Evolutionary conservation across 2,797 vertebrate species (phyloP).

Genomic region (Myoxocephalus aenaeus): DNA sequence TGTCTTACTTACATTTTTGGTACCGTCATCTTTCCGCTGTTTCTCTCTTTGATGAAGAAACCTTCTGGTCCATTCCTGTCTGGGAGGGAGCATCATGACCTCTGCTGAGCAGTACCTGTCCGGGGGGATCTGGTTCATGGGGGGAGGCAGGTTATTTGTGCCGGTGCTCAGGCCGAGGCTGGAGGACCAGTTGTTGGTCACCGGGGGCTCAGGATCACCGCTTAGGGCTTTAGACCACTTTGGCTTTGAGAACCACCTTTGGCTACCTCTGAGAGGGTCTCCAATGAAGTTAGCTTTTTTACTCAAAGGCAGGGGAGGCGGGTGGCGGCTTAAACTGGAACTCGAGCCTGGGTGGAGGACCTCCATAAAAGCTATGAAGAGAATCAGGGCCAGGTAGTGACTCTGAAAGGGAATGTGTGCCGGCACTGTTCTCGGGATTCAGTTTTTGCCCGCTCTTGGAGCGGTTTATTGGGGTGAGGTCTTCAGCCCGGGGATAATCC

Average conservation of each 20-base stretch:
- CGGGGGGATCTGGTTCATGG: conserved; percentile 91
- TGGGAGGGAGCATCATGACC: conserved; percentile 82
- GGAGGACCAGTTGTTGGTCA: conserved; percentile 82
- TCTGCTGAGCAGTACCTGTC: conserved; percentile 89
- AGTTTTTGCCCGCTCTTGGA: conserved; percentile 82
- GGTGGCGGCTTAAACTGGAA: conserved; percentile 84
- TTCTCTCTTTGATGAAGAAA: conserved; percentile 86
- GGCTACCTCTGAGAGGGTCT: conserved; percentile 76
- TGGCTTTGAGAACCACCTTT: conserved; percentile 90
- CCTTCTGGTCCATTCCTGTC: conserved; percentile 89
- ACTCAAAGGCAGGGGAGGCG: conserved; percentile 80
- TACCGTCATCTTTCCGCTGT: conserved; percentile 51
- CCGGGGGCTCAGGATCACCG: conserved; percentile 86
- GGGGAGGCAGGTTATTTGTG: conserved; percentile 84
- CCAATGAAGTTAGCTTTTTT: conserved; percentile 72
- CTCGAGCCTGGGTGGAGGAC: conserved; percentile 83
- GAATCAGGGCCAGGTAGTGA: conserved; percentile 84
- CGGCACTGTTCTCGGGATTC: conserved; percentile 58
- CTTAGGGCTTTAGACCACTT: conserved; percentile 88
- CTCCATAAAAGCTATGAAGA: conserved; percentile 83
- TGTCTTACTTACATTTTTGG: conserved; percentile 73
- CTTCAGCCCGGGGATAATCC: conserved; percentile 81
- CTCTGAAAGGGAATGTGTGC: conserved; percentile 80
- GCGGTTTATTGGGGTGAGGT: conserved; percentile 64
- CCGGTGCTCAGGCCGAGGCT: conserved; percentile 72